Conservation (phyloP, 1,140 invertebrate species). For the Rhizoglyphus robini region DNA sequence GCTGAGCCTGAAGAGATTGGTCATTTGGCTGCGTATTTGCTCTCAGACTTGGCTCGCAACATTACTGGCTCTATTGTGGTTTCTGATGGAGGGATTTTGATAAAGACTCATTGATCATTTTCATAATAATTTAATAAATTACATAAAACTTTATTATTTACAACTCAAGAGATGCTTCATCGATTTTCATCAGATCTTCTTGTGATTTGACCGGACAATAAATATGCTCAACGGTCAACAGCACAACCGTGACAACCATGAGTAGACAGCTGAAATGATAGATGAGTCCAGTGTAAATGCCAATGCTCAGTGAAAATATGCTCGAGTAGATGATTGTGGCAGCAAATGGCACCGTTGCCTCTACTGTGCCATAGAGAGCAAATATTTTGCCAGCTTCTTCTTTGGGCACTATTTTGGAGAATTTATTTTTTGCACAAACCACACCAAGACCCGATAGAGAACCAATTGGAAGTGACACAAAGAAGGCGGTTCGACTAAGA, state of each 20-base stretch:
- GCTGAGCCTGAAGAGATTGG: too few relatives aligned
- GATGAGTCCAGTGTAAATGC: neutral
- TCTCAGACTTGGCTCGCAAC: too few relatives aligned
- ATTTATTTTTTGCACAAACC: neutral
- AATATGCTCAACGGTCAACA: neutral
- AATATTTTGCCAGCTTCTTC: slow-evolving; percentile 1
- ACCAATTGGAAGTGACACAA: neutral
- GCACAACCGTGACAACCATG: neutral
- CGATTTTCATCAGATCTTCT: too few relatives aligned
- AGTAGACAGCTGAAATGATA: slow-evolving; percentile 7
- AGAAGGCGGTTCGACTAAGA: neutral
- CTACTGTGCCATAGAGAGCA: neutral
- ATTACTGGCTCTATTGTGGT: too few relatives aligned
- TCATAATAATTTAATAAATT: too few relatives aligned
- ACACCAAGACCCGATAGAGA: neutral
- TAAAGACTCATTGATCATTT: too few relatives aligned
- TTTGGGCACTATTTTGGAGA: neutral
- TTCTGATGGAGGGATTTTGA: too few relatives aligned
- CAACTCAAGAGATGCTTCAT: too few relatives aligned
- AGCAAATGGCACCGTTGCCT: neutral
- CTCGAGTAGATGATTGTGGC: neutral
- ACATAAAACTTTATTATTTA: too few relatives aligned
- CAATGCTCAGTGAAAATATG: neutral
- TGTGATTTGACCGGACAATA: neutral
- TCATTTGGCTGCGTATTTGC: too few relatives aligned